Percentiles rank a stretch among this genome's conserved stretches.
These are phyloP conservation scores for Onchidella celtica DNA, from an alignment of 2,888 invertebrate species.

Conservation along the genomic window DNA sequence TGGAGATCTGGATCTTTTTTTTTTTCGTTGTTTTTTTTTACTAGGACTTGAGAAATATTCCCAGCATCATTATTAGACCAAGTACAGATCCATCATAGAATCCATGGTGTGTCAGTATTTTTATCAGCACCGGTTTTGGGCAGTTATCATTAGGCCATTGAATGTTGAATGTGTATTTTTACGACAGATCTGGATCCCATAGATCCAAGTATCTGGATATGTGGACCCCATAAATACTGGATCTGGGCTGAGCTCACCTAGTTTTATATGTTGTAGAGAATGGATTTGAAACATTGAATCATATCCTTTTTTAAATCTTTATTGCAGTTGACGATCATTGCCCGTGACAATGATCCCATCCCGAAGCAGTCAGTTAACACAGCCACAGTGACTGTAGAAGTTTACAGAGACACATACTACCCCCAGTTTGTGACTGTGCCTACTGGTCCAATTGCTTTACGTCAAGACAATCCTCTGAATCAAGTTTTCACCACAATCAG, in stretches of 20 bases:
- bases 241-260: too few species aligned
- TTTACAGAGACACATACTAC: conserved; percentile 66
- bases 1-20: too few species aligned
- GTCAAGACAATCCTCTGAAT: conserved; percentile 49
- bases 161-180: too few species aligned
- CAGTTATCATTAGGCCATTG: too few species aligned
- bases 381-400: conserved; percentile 65
- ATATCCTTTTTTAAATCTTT: too few species aligned
- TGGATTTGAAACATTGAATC: too few species aligned
- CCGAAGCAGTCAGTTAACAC: conserved; percentile 52
- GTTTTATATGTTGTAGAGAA: too few species aligned
- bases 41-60: too few species aligned
- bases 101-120: not conserved
- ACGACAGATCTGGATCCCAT: too few species aligned
- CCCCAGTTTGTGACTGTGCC: conserved; percentile 62
- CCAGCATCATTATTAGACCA: not conserved
- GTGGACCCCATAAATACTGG: too few species aligned
- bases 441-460: conserved; percentile 53
- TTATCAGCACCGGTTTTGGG: not conserved
- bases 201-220: too few species aligned
- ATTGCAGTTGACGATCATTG: conserved; percentile 67
- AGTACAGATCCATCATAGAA: not conserved
- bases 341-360: conserved; percentile 68
- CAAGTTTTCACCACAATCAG: conserved; percentile 57
- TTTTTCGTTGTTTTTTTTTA: too few species aligned